Percentiles rank a stretch among this genome's conserved stretches.
Evolutionary conservation across 1,140 invertebrate species (phyloP).

Genomic region (Brachystomella parvula): DNA sequence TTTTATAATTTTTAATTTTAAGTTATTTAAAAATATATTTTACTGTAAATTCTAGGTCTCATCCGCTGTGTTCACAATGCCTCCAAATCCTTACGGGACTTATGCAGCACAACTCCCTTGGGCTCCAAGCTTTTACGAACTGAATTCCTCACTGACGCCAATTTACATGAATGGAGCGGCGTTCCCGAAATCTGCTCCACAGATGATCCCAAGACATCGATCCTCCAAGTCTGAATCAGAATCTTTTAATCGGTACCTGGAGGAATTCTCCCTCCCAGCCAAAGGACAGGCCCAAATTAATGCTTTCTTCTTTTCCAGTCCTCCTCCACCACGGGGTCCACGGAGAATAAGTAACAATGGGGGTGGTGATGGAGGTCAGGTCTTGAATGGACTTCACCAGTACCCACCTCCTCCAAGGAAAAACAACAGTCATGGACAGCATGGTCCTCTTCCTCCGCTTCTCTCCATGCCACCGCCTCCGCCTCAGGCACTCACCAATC

Average conservation of each 20-base stretch:
- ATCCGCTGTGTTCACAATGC: constrained; percentile 37
- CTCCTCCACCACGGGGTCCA: constrained; percentile 4
- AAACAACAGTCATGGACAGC: not conserved
- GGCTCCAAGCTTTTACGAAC: constrained; percentile 55
- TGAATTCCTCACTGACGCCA: constrained; percentile 46
- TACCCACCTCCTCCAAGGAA: not conserved
- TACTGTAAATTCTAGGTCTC: constrained; percentile 29
- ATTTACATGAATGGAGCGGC: constrained; percentile 63
- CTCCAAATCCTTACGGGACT: constrained; percentile 27
- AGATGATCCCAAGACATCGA: constrained; percentile 30
- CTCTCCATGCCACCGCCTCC: constrained; percentile 23
- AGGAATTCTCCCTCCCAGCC: too few relatives aligned
- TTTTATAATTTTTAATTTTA: not conserved
- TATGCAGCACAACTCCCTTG: constrained; percentile 45
- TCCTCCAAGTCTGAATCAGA: constrained; percentile 32
- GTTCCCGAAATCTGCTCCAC: constrained; percentile 32
- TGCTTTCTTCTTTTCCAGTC: too few relatives aligned
- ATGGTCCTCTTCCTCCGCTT: constrained; percentile 23
- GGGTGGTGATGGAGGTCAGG: not conserved
- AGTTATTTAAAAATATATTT: too few relatives aligned
- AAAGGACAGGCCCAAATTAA: not conserved
- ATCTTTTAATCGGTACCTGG: constrained; percentile 33
- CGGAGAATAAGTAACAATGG: constrained; percentile 13
- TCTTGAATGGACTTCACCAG: not conserved
- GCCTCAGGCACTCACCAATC: constrained; percentile 11